Percentiles rank a stretch among this genome's conserved stretches.
phyloP scores from a whole-genome alignment of 2,888 invertebrate species.

The Graphium colonna region DNA sequence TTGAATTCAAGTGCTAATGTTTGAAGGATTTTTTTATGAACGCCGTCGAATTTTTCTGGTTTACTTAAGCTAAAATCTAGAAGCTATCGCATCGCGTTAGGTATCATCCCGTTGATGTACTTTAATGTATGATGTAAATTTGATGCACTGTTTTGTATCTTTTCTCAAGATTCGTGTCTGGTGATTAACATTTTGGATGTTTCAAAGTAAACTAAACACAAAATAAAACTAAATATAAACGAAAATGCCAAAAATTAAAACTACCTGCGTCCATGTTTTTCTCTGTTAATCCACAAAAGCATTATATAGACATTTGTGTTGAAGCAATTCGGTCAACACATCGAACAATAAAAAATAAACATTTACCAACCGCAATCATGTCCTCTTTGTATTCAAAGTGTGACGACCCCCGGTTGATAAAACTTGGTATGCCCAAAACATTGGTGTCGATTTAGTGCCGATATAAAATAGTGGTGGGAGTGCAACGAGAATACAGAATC shows the following conservation, averaged over 20 bases:
- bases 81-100: too few species aligned
- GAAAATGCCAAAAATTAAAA: neutral
- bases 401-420: slow-evolving; percentile 45
- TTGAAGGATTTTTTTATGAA: too few species aligned
- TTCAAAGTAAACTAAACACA: too few species aligned
- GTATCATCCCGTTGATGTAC: too few species aligned
- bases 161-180: too few species aligned
- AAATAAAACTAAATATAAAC: too few species aligned
- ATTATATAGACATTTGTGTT: neutral
- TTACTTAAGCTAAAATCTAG: too few species aligned
- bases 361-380: slow-evolving; percentile 35
- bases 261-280: neutral
- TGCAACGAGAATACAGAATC: slow-evolving; percentile 42
- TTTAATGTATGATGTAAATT: too few species aligned
- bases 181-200: too few species aligned
- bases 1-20: too few species aligned
- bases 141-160: too few species aligned
- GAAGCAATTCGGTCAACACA: neutral
- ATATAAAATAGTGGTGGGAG: slow-evolving; percentile 71
- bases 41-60: too few species aligned
- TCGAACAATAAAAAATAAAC: slow-evolving; percentile 27
- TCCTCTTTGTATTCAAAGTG: slow-evolving; percentile 26
- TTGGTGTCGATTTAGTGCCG: slow-evolving; percentile 63
- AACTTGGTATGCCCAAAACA: slow-evolving; percentile 58
- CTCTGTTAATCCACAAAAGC: neutral